phyloP scores from a whole-genome alignment of 2,113 vertebrate species.

The Semnopithecus entellus region DNA sequence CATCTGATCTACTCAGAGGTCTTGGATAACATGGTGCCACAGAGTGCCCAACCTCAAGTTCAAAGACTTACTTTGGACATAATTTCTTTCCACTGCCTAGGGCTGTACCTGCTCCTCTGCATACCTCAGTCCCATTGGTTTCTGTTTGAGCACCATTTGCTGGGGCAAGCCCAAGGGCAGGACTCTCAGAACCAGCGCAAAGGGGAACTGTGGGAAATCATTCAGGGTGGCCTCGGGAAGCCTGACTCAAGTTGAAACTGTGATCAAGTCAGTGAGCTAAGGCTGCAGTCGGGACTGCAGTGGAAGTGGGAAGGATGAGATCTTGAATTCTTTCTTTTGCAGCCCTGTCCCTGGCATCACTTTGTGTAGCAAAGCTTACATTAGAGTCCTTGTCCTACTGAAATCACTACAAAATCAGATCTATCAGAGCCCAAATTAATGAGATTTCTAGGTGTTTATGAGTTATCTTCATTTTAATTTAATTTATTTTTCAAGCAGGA shows the following conservation, averaged over 20 bases:
- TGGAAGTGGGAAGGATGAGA: not conserved
- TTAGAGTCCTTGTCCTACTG: not conserved
- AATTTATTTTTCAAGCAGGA: not conserved
- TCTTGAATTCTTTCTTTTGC: not conserved
- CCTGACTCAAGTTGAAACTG: not conserved
- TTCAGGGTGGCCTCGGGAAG: not conserved
- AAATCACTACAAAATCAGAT: conserved; percentile 25
- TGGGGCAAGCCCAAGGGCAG: not conserved
- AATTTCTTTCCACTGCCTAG: not conserved
- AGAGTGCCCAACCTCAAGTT: not conserved
- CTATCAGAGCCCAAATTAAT: not conserved
- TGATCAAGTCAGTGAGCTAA: not conserved
- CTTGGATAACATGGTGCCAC: accelerated
- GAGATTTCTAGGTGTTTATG: not conserved
- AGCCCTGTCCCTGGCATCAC: not conserved
- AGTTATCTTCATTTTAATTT: not conserved
- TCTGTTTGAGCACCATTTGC: not conserved
- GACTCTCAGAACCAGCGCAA: not conserved
- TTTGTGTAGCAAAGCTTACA: not conserved
- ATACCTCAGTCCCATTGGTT: not conserved
- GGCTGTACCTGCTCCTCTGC: not conserved
- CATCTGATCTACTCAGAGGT: not conserved
- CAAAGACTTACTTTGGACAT: not conserved
- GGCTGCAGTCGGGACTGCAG: not conserved
- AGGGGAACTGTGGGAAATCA: not conserved